Conservation (phyloP, 2,113 vertebrate species). For the Burhinus bistriatus region DNA sequence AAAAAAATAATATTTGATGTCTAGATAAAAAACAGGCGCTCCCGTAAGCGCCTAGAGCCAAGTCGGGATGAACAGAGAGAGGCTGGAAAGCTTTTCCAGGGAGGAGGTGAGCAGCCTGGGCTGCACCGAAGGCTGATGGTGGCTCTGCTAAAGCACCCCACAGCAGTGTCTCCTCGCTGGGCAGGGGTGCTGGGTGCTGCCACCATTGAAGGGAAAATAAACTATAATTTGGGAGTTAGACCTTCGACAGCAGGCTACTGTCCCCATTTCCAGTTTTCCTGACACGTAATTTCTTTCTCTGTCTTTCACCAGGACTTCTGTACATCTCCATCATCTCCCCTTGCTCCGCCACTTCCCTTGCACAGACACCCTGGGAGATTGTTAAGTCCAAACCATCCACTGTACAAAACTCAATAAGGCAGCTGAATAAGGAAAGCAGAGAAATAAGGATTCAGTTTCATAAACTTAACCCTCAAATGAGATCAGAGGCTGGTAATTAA, state of each 20-base stretch:
- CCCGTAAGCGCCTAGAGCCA: not conserved
- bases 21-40: not conserved
- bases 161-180: rapidly evolving
- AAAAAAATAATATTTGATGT: not conserved
- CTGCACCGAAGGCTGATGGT: not conserved
- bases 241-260: rapidly evolving
- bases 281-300: not conserved
- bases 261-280: not conserved
- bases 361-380: not conserved
- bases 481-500: constrained; percentile 55
- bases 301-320: not conserved
- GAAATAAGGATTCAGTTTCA: not conserved
- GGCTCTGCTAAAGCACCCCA: not conserved
- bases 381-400: not conserved
- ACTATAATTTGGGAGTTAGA: rapidly evolving
- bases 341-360: not conserved
- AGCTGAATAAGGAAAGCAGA: not conserved
- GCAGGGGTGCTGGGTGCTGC: not conserved
- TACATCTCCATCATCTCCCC: not conserved
- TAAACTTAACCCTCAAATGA: constrained; percentile 26
- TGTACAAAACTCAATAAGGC: not conserved
- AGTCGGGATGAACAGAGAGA: not conserved
- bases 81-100: not conserved
- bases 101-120: not conserved
- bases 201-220: not conserved